Base-by-base conservation (phyloP, 2,113 vertebrate genomes). In the Gila orcuttii region DNA sequence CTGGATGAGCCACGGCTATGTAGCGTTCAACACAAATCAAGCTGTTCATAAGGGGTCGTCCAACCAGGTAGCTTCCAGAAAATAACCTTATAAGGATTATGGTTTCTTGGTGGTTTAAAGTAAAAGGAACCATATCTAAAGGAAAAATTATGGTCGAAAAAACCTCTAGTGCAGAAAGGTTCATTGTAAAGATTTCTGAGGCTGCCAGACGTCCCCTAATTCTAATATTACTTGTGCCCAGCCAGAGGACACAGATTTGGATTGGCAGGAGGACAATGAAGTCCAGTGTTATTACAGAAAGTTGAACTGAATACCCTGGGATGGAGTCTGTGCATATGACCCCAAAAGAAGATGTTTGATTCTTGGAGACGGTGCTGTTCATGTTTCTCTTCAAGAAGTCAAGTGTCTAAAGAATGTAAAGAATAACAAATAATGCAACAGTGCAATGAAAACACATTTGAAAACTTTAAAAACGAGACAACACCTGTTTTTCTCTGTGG, bases 1-100 rank as follows among this genome's bases (percentile, higher is more conserved):
- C 55, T 5, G 76, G 84, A 19, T 59, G 62, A 11, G 66, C 84
- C 19, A 85, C 50, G 15, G 76, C 84, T 0, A 85, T 25, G 42
- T 69, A 85, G n/a, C 55, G 62, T 28, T 79, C 84, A 10, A 71
- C 47, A 79, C 76, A 85, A 55, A 79, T 85, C 64, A 71, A 71
- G 66, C 25, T 25, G 47, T 31, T 60, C 52, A 33, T 47, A 39
- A 62, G 23, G 23, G n/a, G 42, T 13, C 1, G 8, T 76, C 60
- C n/a, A 57, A 62, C 39, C 19, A 13, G 3, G 17, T 19, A 78
- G 23, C 2, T 31, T n/a, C 31, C 42, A 36, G 21, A 36, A 52
- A 19, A 78, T 1, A 33, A 19, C n/a, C 15, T 10, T 13, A 6
- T 1, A 66, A 85, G 3, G n/a, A 50, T 2, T 0, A 50, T 0